Conservation (phyloP, 2,113 vertebrate species). For the Chionodraco myersi region DNA sequence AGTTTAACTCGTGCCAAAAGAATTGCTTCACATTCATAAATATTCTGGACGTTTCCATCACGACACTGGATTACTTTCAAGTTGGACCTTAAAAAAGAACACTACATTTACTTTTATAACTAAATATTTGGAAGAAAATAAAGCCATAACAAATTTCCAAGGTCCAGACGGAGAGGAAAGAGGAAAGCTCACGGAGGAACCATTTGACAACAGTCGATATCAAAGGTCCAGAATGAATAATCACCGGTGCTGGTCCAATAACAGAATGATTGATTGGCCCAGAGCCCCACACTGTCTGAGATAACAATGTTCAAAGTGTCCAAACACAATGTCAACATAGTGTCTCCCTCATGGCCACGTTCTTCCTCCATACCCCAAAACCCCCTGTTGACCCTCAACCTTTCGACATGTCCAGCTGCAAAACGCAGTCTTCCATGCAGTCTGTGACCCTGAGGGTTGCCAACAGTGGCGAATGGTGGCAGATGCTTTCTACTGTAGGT, state of each 20-base stretch:
- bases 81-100: conserved; percentile 24
- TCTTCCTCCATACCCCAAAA: conserved; percentile 67
- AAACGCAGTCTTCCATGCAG: conserved; percentile 62
- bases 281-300: conserved; percentile 73
- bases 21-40: conserved; percentile 63
- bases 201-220: conserved; percentile 59
- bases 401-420: conserved; percentile 72
- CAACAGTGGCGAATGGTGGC: conserved; percentile 55
- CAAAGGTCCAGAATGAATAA: conserved; percentile 79
- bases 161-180: conserved; percentile 39
- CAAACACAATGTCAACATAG: conserved; percentile 76
- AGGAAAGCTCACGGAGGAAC: conserved; percentile 37
- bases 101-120: conserved; percentile 39
- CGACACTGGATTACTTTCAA: conserved; percentile 14
- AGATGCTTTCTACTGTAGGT: conserved; percentile 59
- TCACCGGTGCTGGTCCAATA: conserved; percentile 72
- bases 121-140: conserved; percentile 45
- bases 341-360: conserved; percentile 62
- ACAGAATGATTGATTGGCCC: conserved; percentile 79
- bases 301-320: conserved; percentile 82
- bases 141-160: conserved; percentile 41
- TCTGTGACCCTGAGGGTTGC: conserved; percentile 47
- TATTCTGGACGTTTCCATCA: conserved; percentile 41
- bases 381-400: conserved; percentile 66
- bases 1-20: conserved; percentile 51